Conservation (phyloP, 37 sponge, comb jelly and placozoan species). For the Tethya wilhelma region DNA sequence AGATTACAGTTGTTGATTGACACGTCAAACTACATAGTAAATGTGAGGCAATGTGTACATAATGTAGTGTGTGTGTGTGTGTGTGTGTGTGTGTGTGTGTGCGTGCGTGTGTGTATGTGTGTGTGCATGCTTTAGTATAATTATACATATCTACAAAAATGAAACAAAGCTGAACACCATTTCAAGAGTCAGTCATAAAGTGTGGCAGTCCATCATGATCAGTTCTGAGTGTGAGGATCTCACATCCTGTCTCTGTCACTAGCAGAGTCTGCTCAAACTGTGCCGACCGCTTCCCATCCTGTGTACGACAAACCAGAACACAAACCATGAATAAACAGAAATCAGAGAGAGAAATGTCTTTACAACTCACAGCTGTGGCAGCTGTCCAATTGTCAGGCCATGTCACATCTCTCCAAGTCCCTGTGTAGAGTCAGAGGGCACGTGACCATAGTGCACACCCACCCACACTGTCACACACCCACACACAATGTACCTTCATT, state of each 20-base stretch:
- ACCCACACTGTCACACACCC: background rate
- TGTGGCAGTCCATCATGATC: conserved; percentile 85
- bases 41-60: too few species aligned
- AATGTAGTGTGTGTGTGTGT: too few species aligned
- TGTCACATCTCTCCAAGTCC: conserved; percentile 86
- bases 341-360: background rate
- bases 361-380: conserved; percentile 70
- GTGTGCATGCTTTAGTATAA: too few species aligned
- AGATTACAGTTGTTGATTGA: too few species aligned
- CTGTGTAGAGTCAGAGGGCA: conserved; percentile 13
- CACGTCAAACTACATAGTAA: too few species aligned
- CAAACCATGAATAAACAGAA: background rate
- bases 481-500: conserved; percentile 59
- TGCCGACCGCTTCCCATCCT: conserved; percentile 93
- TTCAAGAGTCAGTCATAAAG: conserved; percentile 86
- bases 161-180: too few species aligned
- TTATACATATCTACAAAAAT: too few species aligned
- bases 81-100: too few species aligned
- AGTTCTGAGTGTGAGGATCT: conserved; percentile 83
- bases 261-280: conserved; percentile 98
- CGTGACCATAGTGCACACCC: background rate
- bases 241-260: conserved; percentile 93
- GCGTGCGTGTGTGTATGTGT: too few species aligned
- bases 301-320: conserved; percentile 1
- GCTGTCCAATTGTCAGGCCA: conserved; percentile 99